Base-by-base conservation (phyloP, 2,113 vertebrate species). In the Talpa occidentalis region DNA sequence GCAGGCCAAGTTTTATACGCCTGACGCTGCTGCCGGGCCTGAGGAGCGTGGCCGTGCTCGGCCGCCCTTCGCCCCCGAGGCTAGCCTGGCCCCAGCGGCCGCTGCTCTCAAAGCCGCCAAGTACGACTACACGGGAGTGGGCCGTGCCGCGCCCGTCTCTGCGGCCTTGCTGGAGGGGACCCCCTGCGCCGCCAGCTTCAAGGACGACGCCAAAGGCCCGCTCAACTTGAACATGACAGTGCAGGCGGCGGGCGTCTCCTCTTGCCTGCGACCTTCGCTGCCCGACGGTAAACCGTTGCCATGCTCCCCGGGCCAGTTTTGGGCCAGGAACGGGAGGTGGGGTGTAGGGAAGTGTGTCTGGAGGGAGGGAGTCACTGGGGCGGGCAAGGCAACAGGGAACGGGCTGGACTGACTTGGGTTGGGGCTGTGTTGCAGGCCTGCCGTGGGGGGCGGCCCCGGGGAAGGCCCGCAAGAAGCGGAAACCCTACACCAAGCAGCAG, bases 401-500 rank as follows among this genome's bases (percentile, higher is more conserved):
- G 10, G 59, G 89, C 89, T 6, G 19, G 56, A 32, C 91, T 96
- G 96, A 97, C 81, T 1, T 3, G 44, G 85, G 73, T 30, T 32
- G 94, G 96, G 95, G 79, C 88, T 97, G 85, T 97, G 92, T 98
- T 98, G 95, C 98, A 99, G 99, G 99, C 98, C 98, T 99, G 93
- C 98, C 99, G 40, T 99, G 99, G 99, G 99, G 99, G 96, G 98
- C 99, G 26, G 98, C 98, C 88, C 99, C 99, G 86, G 98, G 98
- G 97, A 99, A 98, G 96, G 98, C 98, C 80, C 98, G 99, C 96
- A 99, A 99, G 98, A 99, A 99, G 98, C 98, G 99, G 97, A 99
- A 99, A 97, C 99, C 99, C 35, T 99, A 99, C 98, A 98, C 99
- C 35, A 99, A 99, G 94, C 98, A 98, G 81, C 99, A 99, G 98